These are phyloP conservation scores for Capitulum mitella DNA, from an alignment of 2,888 invertebrate species.

Conservation along the genomic window DNA sequence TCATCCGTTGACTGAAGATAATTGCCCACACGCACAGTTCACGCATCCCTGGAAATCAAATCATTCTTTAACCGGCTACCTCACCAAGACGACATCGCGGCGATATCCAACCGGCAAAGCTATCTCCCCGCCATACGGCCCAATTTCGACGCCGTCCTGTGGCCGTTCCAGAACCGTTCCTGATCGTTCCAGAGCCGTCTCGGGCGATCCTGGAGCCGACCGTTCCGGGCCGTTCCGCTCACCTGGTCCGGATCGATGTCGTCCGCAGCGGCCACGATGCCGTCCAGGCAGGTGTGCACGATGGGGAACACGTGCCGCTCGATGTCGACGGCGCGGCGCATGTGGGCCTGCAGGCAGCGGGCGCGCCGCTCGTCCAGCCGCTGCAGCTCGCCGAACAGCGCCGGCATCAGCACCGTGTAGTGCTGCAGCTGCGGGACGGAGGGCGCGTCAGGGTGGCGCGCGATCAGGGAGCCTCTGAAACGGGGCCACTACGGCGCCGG, in stretches of 20 bases:
- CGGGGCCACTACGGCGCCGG: too few species aligned
- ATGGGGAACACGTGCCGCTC: constrained; percentile 94
- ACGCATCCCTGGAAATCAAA: too few species aligned
- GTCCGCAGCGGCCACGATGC: constrained; percentile 85
- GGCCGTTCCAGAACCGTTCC: too few species aligned
- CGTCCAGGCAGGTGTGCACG: constrained; percentile 91
- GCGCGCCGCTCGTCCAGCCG: constrained; percentile 93
- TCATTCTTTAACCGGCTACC: too few species aligned
- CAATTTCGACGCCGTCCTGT: too few species aligned
- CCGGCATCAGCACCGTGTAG: constrained; percentile 73
- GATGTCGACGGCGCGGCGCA: constrained; percentile 81
- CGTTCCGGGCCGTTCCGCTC: constrained; percentile 28
- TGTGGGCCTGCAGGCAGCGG: constrained; percentile 82
- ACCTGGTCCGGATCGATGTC: constrained; percentile 87
- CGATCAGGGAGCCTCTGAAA: neutral
- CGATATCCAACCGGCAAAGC: too few species aligned
- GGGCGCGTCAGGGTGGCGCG: neutral
- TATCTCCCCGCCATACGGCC: too few species aligned
- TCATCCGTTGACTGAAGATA: too few species aligned
- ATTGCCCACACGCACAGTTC: too few species aligned
- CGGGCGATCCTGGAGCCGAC: too few species aligned
- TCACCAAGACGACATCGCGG: too few species aligned
- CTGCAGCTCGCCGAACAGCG: constrained; percentile 80
- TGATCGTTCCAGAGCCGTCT: too few species aligned
- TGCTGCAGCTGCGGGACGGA: constrained; percentile 55